Evolutionary conservation across 2,888 invertebrate genomes (phyloP), one percentile per base, ranked within the genome.

Genomic region (Ochropacha duplaris): DNA sequence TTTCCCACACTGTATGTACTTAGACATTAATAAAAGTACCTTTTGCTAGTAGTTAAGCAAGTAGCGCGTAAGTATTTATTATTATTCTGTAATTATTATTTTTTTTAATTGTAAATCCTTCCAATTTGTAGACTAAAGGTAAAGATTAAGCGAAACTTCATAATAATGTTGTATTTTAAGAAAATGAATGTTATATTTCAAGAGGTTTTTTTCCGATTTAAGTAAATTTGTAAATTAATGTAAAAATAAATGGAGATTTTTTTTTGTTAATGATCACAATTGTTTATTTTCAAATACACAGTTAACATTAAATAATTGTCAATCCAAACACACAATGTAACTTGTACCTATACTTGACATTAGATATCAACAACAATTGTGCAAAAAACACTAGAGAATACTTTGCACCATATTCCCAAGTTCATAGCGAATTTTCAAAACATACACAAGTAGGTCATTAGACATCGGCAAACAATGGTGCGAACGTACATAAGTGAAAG

Each of bases 201-300:
- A 88, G 83, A 86, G 81, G 84, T 86, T 89, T 84, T 83, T 77
- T 81, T 78, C 75, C 71, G 64, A 69, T 71, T 74, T 87, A 87
- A 87, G 83, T 88, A 79, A 80, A 78, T 86, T 74, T 92, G 91
- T 92, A 92, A 92, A 92, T 86, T 91, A 88, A 90, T 92, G 92
- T 92, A 92, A 91, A 56, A 92, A 91, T 91, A 90, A 92, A 92
- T 76, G 81, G 88, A 89, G 86, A 90, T 88, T 90, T 92, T 90
- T 91, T 90, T 90, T 92, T 91, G 90, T 87, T 71, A 81, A 83
- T 81, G 57, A 50, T 44, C 58, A 63, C 58, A 62, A 61, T 59
- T 68, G 60, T 71, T 66, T 65, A 69, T 75, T 52, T 54, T 50
- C 24, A 22, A 44, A n/a, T n/a, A n/a, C n/a, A n/a, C 34, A 34